Conservation (phyloP, 2,797 vertebrate species). For the Eulemur rubriventer region DNA sequence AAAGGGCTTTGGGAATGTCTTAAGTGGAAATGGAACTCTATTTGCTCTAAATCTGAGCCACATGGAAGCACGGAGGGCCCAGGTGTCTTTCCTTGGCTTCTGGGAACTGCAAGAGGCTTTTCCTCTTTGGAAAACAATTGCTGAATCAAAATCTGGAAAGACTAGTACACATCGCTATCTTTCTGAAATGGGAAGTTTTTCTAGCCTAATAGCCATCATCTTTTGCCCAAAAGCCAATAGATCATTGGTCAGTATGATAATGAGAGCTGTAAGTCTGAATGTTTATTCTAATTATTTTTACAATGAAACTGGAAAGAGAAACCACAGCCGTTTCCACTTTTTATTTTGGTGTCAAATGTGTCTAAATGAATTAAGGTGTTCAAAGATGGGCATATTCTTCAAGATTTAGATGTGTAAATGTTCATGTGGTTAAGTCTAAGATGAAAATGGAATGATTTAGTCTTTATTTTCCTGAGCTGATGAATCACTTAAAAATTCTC, state of each 20-base stretch:
- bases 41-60: not conserved
- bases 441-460: not conserved
- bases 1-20: not conserved
- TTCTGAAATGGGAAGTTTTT: not conserved
- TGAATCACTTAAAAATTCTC: not conserved
- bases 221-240: not conserved
- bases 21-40: not conserved
- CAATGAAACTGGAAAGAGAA: slow-evolving; percentile 16
- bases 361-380: not conserved
- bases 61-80: not conserved
- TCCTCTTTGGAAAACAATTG: not conserved
- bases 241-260: not conserved
- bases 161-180: not conserved
- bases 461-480: slow-evolving; percentile 18
- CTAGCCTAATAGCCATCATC: not conserved
- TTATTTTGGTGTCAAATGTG: not conserved
- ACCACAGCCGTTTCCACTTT: slow-evolving; percentile 14
- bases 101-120: not conserved
- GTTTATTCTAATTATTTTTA: slow-evolving; percentile 18
- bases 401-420: slow-evolving; percentile 10
- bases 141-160: not conserved
- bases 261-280: not conserved
- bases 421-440: not conserved
- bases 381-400: not conserved
- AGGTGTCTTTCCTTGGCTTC: not conserved